Base-by-base conservation (phyloP, 2,888 invertebrate species). In the Eupithecia tripunctaria region DNA sequence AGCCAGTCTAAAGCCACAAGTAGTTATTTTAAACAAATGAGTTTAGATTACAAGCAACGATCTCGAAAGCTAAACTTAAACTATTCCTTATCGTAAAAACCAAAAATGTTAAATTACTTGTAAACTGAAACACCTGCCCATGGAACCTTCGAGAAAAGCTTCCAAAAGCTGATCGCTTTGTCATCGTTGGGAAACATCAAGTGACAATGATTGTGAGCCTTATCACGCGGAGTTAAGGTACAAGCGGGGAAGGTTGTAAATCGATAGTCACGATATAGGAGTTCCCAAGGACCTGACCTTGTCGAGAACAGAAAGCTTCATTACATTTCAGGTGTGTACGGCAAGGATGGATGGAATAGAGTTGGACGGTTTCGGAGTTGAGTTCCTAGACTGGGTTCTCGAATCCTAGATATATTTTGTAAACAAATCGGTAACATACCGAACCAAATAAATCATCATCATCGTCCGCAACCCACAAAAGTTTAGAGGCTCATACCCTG, bases 191-290 rank as follows among this genome's bases (percentile, higher is more conserved):
- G 29, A 60, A 29, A 18, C 27, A 27, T 60, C 60, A 60, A 60
- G 43, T 70, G 66, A 70, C 67, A 64, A 36, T 68, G 60, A 76
- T 76, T 77, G 66, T 77, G 14, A 59, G 72, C 71, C 74, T 51
- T 80, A 73, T 60, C n/a, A n/a, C 75, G 3, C 36, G 7, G 68
- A 14, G 62, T 56, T 79, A 76, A 76, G 68, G 72, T 60, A 32
- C 63, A 73, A 3, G 15, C 27, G 67, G 65, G 76, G 77, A 75
- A 76, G 80, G 72, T 72, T 73, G 70, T 79, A 75, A 78, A 83
- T 84, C 84, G 80, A 82, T 84, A 74, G 74, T 78, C 78, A 79
- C 77, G 63, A n/a, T n/a, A n/a, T n/a, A 79, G 80, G 79, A 84
- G 80, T 75, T 76, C 36, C 67, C 68, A 85, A 84, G 83, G 83